Percentiles rank a stretch among this genome's conserved stretches.
Conservation (phyloP, 1,140 invertebrate species). For the Galleria mellonella region DNA sequence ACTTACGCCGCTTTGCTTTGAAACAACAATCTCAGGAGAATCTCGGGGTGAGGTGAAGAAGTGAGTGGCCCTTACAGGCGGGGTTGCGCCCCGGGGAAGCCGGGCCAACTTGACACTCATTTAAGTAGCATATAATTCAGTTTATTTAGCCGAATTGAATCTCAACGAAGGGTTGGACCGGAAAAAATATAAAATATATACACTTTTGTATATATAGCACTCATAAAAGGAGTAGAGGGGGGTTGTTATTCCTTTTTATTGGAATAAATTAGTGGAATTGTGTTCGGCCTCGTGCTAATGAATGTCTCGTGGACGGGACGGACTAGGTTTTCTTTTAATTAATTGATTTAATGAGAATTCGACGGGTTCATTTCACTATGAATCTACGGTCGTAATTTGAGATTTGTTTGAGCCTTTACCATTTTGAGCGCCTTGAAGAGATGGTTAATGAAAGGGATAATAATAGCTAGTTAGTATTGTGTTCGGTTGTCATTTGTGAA, state of each 20-base stretch:
- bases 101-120: constrained; percentile 57
- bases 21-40: constrained; percentile 35
- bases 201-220: constrained; percentile 7
- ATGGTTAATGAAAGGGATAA: too few species aligned
- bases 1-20: constrained; percentile 9
- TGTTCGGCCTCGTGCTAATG: constrained; percentile 44
- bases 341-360: constrained; percentile 54
- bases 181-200: constrained; percentile 29
- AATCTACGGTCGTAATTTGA: constrained; percentile 7
- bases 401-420: constrained; percentile 5
- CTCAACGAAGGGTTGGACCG: constrained; percentile 51
- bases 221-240: constrained; percentile 7
- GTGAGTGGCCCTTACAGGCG: constrained; percentile 44
- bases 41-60: constrained; percentile 47
- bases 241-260: constrained; percentile 39
- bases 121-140: constrained; percentile 73
- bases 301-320: constrained; percentile 46
- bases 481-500: too few species aligned
- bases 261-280: constrained; percentile 65
- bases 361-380: constrained; percentile 7
- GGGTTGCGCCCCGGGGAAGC: constrained; percentile 2
- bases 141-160: constrained; percentile 72
- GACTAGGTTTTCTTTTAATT: constrained; percentile 46
- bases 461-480: too few species aligned
- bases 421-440: too few species aligned